Base-by-base conservation (phyloP, 2,797 vertebrate genomes). In the Clarias platycephalus region DNA sequence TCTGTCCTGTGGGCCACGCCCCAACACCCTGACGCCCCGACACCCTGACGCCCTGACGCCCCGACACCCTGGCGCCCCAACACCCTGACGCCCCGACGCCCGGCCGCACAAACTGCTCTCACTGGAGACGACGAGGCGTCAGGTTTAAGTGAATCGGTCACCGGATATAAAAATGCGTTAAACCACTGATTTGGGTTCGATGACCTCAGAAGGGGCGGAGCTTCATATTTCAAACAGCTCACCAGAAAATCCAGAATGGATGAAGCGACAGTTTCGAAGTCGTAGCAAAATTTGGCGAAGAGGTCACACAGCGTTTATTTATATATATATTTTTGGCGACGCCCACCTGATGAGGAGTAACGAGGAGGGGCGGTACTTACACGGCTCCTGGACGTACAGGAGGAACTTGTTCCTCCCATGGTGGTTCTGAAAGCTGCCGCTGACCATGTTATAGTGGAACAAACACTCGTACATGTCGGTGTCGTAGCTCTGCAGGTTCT, bases 401-500 rank as follows among this genome's bases (percentile, higher is more conserved):
- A 95, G 87, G 83, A 91, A 93, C 0, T 92, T 88, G 0, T 37
- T 88, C 24, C n/a, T 83, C 12, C 91, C 93, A 0, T 0, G 75
- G 4, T 89, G 16, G 0, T 0, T n/a, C 0, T 37, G 0, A 24
- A 93, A 89, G 2, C 37, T 37, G 37, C 9, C 40, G 2, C 64
- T 0, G 0, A 0, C 0, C 0, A 2, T 84, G 0, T 7, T 12
- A 22, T 90, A 82, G 0, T 89, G 0, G 44, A 95, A 95, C 75
- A 91, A 87, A 0, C 95, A 96, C 88, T 2, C 2, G 91, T 95
- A 96, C 16, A 86, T 68, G 85, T 93, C 94, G 0, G 93, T 93
- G 91, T 96, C 94, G 0, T 0, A 16, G 80, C 34, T 18, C 16
- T 34, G 86, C 81, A 95, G 93, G 53, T 89, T 66, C 0, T 87